Percentiles rank a stretch among this genome's conserved stretches.
Conservation (phyloP, 2,113 vertebrate genomes). For the Nesoenas mayeri region DNA sequence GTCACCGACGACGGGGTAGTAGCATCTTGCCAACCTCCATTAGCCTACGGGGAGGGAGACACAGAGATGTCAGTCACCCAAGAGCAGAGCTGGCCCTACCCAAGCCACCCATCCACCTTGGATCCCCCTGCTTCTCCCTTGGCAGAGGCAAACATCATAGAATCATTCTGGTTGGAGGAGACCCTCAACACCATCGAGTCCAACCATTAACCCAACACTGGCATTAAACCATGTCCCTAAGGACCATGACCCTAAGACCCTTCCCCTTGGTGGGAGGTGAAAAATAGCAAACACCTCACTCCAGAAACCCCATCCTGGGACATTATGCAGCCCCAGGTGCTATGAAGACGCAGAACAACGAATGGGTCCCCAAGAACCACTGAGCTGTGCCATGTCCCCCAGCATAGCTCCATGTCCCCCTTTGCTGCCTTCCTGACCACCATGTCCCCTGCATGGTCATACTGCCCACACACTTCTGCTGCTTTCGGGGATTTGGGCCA, state of each 20-base stretch:
- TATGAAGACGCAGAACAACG: background rate
- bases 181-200: too few relatives aligned
- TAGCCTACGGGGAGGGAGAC: slow-evolving; percentile 83
- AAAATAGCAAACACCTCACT: background rate
- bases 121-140: rapidly evolving
- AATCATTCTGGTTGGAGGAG: too few relatives aligned
- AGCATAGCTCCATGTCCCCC: background rate
- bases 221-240: too few relatives aligned
- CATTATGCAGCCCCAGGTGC: background rate
- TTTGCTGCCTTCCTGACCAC: rapidly evolving
- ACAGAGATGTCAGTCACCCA: slow-evolving; percentile 16
- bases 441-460: background rate
- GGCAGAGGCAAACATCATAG: background rate
- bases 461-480: too few relatives aligned
- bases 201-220: too few relatives aligned
- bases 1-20: slow-evolving; percentile 98
- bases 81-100: rapidly evolving
- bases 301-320: background rate
- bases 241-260: background rate
- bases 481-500: background rate
- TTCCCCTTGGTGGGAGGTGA: background rate
- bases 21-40: slow-evolving; percentile 98
- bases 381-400: rapidly evolving
- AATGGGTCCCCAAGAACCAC: background rate
- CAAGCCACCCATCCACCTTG: background rate